phyloP scores from a whole-genome alignment of 2,113 vertebrate species.

The rat (Rattus norvegicus) region DNA sequence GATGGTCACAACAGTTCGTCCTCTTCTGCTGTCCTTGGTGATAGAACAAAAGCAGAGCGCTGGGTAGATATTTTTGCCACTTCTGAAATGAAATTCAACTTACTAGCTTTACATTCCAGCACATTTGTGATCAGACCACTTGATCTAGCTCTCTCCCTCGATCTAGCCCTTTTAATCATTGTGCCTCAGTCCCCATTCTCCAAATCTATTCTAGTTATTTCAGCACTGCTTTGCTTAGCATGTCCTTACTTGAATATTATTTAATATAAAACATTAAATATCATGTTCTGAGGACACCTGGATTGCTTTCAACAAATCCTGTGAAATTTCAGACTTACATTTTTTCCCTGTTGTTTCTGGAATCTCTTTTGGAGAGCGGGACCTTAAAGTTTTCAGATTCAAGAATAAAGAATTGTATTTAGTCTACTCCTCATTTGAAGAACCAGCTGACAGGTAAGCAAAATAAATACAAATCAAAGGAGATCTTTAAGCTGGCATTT shows the following conservation, averaged over 20 bases:
- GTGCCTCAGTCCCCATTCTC: not conserved
- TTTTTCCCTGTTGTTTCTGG: not conserved
- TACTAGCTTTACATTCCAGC: not conserved
- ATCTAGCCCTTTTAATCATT: not conserved
- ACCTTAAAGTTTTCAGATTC: not conserved
- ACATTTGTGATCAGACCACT: not conserved
- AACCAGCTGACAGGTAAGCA: not conserved
- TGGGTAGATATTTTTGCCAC: not conserved
- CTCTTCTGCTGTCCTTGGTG: not conserved
- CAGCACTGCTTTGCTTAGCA: not conserved
- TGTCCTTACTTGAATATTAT: not conserved
- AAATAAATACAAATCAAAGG: not conserved
- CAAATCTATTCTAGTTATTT: not conserved
- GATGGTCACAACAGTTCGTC: not conserved
- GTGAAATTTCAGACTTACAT: not conserved
- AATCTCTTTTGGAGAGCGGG: not conserved
- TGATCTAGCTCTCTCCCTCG: not conserved
- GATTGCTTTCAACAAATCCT: not conserved
- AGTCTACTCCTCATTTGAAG: conserved; percentile 6
- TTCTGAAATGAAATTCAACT: not conserved
- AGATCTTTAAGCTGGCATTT: not conserved
- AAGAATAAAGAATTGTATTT: conserved; percentile 3
- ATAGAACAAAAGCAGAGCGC: not conserved
- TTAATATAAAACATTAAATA: not conserved
- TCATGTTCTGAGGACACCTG: not conserved